Evolutionary conservation across 1,140 invertebrate species (phyloP).

Genomic region (Drosophila erecta): DNA sequence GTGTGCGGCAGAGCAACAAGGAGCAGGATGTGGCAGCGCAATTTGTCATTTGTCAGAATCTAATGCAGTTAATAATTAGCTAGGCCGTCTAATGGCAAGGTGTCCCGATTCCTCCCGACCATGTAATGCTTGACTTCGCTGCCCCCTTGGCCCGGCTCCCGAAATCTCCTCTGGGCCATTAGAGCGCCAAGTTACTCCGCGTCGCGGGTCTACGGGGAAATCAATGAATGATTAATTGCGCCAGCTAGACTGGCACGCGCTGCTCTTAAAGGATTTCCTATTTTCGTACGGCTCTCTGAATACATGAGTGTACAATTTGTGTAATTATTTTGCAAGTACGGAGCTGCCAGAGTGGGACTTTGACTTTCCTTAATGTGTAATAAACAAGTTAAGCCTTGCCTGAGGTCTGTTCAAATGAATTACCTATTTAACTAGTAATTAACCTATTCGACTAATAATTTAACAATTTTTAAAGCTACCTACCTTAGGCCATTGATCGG

Average conservation of each 20-base stretch:
- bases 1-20: slow-evolving; percentile 12
- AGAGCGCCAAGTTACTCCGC: slow-evolving; percentile 23
- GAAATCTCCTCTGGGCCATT: slow-evolving; percentile 20
- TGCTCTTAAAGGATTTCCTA: slow-evolving; percentile 42
- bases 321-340: background rate
- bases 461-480: too few relatives aligned
- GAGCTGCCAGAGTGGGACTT: too few relatives aligned
- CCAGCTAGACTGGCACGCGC: background rate
- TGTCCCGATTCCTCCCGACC: slow-evolving; percentile 38
- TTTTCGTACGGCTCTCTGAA: slow-evolving; percentile 12
- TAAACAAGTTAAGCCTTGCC: too few relatives aligned
- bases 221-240: slow-evolving; percentile 59
- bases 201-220: slow-evolving; percentile 37
- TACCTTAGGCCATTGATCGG: too few relatives aligned
- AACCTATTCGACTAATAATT: too few relatives aligned
- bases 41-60: slow-evolving; percentile 77
- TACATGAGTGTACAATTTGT: background rate
- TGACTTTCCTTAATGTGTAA: background rate
- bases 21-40: slow-evolving; percentile 45
- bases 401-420: too few relatives aligned
- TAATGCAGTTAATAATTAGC: slow-evolving; percentile 81
- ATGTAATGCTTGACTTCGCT: slow-evolving; percentile 29
- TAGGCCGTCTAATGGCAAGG: slow-evolving; percentile 42
- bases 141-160: background rate
- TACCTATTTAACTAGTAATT: too few relatives aligned